Evolutionary conservation across 2,797 vertebrate genomes (phyloP).

Genomic region (Rhinatrema bivittatum): DNA sequence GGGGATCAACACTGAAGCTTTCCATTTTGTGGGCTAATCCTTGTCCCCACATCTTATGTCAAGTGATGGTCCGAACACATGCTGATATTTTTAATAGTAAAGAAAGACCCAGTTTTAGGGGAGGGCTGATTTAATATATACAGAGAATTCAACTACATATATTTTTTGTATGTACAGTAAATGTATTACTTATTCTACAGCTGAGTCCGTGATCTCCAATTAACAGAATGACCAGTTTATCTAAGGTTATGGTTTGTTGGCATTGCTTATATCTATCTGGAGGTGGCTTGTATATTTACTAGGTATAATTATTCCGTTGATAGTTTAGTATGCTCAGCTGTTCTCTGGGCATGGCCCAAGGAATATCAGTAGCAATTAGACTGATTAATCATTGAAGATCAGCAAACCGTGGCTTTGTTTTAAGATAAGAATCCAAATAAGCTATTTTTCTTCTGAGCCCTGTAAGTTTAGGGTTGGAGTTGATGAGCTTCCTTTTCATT

Average conservation of each 20-base stretch:
- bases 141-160: no score
- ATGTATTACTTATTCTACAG: no score
- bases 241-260: slow-evolving; percentile 21
- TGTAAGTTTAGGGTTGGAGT: fast-evolving
- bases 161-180: no score
- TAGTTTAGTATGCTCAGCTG: slow-evolving; percentile 41
- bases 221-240: slow-evolving; percentile 11
- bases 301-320: slow-evolving; percentile 35
- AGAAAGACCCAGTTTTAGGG: no score
- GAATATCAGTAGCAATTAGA: slow-evolving; percentile 28
- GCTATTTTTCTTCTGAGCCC: slow-evolving; percentile 11
- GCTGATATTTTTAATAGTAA: no score
- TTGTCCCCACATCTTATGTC: no score
- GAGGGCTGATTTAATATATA: no score
- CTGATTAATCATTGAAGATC: slow-evolving; percentile 46
- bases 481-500: slow-evolving; percentile 22
- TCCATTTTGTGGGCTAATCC: no score
- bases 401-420: slow-evolving; percentile 26
- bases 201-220: no score
- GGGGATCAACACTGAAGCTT: no score
- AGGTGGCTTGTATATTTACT: slow-evolving; percentile 39
- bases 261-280: slow-evolving; percentile 26
- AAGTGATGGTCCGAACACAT: no score
- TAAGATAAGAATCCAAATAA: slow-evolving; percentile 30
- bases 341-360: slow-evolving; percentile 10